These are phyloP conservation scores for Chrysodeixis includens DNA, from an alignment of 2,888 invertebrate species.

Conservation along the genomic window DNA sequence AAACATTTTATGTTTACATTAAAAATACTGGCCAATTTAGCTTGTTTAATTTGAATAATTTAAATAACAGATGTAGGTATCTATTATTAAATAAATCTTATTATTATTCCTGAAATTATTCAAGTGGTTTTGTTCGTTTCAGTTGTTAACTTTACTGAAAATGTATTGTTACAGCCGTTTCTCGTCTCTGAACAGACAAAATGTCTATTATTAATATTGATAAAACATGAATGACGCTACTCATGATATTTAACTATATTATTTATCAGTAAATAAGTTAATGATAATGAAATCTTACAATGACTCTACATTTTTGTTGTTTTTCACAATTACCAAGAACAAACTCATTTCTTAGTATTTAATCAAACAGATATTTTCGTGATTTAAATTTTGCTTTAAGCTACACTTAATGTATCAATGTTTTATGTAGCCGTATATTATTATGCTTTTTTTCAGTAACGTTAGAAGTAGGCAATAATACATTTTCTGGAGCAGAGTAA, in stretches of 20 bases:
- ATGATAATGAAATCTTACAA: slow-evolving; percentile 2
- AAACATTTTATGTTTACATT: slow-evolving; percentile 50
- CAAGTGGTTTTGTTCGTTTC: not conserved
- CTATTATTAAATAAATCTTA: slow-evolving; percentile 35
- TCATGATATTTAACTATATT: not conserved
- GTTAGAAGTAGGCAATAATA: no score
- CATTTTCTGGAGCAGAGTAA: not conserved
- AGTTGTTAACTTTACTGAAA: not conserved
- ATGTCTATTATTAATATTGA: not conserved
- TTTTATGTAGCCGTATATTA: no score
- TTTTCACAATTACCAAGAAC: not conserved
- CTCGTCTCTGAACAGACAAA: not conserved
- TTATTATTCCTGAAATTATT: slow-evolving; percentile 21
- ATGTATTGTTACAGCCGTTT: not conserved
- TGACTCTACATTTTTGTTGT: not conserved
- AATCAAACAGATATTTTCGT: no score
- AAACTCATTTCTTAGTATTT: not conserved
- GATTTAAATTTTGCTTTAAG: no score
- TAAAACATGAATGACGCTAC: not conserved
- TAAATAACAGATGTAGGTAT: slow-evolving; percentile 26
- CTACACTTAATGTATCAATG: no score
- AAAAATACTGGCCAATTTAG: slow-evolving; percentile 49
- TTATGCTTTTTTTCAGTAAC: no score
- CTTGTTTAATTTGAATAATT: slow-evolving; percentile 38
- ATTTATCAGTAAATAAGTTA: not conserved